phyloP scores from a whole-genome alignment of 2,888 invertebrate species.

The Chymomyza fuscimana region DNA sequence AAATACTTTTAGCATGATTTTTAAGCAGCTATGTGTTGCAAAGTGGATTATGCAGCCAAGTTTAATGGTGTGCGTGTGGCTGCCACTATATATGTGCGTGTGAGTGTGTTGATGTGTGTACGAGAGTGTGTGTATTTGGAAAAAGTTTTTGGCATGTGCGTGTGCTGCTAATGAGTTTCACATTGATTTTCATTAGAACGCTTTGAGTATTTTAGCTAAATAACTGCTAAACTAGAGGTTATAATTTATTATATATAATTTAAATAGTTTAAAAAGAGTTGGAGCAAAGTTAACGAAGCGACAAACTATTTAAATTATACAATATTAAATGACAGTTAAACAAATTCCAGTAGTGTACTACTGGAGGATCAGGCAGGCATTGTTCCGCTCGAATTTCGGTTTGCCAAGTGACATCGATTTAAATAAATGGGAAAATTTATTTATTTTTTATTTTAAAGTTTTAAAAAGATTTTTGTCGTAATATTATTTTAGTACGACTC shows the following conservation, averaged over 20 bases:
- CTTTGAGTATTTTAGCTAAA: not conserved
- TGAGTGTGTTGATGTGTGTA: slow-evolving; percentile 14
- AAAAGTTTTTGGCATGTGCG: slow-evolving; percentile 61
- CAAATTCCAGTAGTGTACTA: too few relatives aligned
- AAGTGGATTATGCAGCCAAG: slow-evolving; percentile 10
- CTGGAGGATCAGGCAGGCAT: too few relatives aligned
- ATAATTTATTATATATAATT: not conserved
- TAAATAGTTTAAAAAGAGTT: not conserved
- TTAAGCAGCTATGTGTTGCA: not conserved
- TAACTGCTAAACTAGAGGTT: not conserved
- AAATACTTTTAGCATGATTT: slow-evolving; percentile 5
- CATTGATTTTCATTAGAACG: slow-evolving; percentile 59
- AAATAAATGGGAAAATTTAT: too few relatives aligned
- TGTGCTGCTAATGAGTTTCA: slow-evolving; percentile 60
- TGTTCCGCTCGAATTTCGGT: too few relatives aligned
- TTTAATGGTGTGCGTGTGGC: not conserved
- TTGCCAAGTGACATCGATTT: too few relatives aligned
- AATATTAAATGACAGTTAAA: too few relatives aligned
- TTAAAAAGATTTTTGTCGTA: too few relatives aligned
- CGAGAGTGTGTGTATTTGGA: slow-evolving; percentile 18
- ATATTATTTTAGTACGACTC: too few relatives aligned
- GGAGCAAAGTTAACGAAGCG: not conserved
- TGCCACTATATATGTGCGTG: slow-evolving; percentile 4
- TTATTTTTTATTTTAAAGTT: too few relatives aligned
- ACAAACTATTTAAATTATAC: not conserved